Conservation (phyloP, 2,888 invertebrate genomes). For the Lissonota sp. region DNA sequence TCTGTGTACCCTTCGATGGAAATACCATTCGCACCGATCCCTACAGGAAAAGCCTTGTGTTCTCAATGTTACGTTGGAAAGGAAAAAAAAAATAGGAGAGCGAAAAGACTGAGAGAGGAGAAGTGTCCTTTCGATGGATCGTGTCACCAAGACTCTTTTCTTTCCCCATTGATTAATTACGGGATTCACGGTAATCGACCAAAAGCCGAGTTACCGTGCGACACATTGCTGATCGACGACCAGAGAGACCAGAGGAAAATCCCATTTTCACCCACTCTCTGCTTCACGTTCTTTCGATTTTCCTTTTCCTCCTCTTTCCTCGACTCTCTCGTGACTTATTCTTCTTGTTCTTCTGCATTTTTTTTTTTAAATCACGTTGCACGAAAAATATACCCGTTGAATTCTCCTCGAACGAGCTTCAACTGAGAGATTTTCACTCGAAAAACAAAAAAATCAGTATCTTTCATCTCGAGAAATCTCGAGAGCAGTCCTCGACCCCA, state of each 20-base stretch:
- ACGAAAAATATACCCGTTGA: background rate
- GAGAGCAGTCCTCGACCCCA: background rate
- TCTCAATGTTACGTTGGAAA: background rate
- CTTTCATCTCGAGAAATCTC: background rate
- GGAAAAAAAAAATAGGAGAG: constrained; percentile 4
- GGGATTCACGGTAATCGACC: constrained; percentile 59
- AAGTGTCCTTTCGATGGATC: constrained; percentile 32
- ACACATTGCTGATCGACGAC: constrained; percentile 57
- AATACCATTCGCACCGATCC: too few relatives aligned
- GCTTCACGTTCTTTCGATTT: constrained; percentile 5
- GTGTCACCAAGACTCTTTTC: constrained; percentile 46
- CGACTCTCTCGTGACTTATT: constrained; percentile 22
- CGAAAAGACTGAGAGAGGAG: background rate
- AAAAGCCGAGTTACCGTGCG: constrained; percentile 46
- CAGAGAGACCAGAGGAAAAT: constrained; percentile 4
- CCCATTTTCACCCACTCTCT: constrained; percentile 22
- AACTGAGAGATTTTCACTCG: background rate
- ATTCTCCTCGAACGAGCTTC: too few relatives aligned
- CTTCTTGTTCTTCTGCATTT: background rate
- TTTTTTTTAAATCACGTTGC: too few relatives aligned
- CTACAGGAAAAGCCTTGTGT: too few relatives aligned
- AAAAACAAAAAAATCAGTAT: background rate
- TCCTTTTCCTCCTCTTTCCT: constrained; percentile 2
- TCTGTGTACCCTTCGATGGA: too few relatives aligned
- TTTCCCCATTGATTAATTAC: constrained; percentile 61